Base-by-base conservation (phyloP, 2,888 invertebrate species). In the Ormyrus pomaceus region DNA sequence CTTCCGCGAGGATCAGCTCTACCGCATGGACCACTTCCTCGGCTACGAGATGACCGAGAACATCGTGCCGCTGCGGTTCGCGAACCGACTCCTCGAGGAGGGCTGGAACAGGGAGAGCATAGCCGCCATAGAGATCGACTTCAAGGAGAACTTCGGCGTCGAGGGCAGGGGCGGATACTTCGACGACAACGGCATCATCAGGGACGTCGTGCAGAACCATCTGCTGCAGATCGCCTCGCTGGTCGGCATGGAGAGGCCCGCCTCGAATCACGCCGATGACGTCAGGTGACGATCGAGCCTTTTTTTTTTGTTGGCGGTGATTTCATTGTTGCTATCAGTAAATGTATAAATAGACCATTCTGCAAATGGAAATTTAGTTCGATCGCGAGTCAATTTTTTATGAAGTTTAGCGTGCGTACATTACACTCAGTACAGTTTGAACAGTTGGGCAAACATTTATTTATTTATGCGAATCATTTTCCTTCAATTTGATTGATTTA, bases 131-230 rank as follows among this genome's bases (percentile, higher is more conserved):
- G 51, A 79, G 59, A 51, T 82, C 9, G 50, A 55, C 9, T 82
- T 82, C 59, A 65, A 79, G 48, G 82, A 82, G 48, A 71, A 71
- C 19, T 79, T 82, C 11, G 79, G 82, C 10, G 50, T 79, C 56
- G 76, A 79, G 34, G 82, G 82, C 11, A 56, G 82, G 9, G 82
- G 82, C 2, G 73, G 50, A 0, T 82, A 78, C 45, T 82, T 82
- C 46, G 82, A 82, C 19, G 53, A 56, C 2, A 66, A 75, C 34
- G 79, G 79, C 11, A 82, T 82, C 2, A 73, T 82, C 13, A 66
- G 82, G 11, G 82, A 82, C 13, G 82, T 82, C 51, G 70, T 79
- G 79, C 82, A 82, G 65, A 82, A 82, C 50, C 82, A 82, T 46
- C 19, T 82, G 46, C 55, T 82, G 13, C 82, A 82, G 13, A 69